These are phyloP conservation scores for Drosophila pseudoobscura DNA, from an alignment of 1,140 invertebrate genomes.

Conservation along the genomic window DNA sequence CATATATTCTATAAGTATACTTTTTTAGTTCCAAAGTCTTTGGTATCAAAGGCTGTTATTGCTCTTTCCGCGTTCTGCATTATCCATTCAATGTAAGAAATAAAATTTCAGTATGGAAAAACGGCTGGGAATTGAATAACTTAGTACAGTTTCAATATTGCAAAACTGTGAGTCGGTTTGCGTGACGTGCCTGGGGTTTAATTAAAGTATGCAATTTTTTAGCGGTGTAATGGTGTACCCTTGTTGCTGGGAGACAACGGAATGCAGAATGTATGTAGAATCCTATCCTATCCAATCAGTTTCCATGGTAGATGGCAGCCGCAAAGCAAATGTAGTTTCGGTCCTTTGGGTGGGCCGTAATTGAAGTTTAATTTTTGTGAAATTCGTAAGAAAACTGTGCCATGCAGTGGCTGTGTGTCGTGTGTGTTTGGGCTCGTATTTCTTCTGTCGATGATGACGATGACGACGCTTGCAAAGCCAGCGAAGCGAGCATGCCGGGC, in stretches of 20 bases:
- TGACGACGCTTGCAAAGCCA: slow-evolving; percentile 42
- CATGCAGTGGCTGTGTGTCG: slow-evolving; percentile 1
- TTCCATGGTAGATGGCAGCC: slow-evolving; percentile 22
- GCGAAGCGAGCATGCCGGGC: slow-evolving; percentile 36
- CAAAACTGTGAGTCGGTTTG: no score
- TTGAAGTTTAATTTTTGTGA: slow-evolving; percentile 59
- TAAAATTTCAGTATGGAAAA: no score
- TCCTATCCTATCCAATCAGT: slow-evolving; percentile 35
- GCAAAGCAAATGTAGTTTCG: slow-evolving; percentile 13
- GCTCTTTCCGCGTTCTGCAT: no score
- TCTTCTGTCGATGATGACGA: slow-evolving; percentile 7
- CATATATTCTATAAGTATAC: no score
- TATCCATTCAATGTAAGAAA: no score
- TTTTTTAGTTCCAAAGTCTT: no score
- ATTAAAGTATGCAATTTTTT: no score
- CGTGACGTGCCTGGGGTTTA: no score
- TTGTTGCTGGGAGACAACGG: slow-evolving; percentile 38
- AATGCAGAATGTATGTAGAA: slow-evolving; percentile 38
- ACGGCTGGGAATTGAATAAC: no score
- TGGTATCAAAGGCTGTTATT: no score
- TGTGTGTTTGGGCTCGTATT: slow-evolving; percentile 11
- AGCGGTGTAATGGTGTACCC: no score
- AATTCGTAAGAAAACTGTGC: slow-evolving; percentile 13
- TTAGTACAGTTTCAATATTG: no score
- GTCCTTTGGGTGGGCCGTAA: slow-evolving; percentile 41